Conservation (phyloP, 2,113 vertebrate genomes). For the Actenoides lindsayi region DNA sequence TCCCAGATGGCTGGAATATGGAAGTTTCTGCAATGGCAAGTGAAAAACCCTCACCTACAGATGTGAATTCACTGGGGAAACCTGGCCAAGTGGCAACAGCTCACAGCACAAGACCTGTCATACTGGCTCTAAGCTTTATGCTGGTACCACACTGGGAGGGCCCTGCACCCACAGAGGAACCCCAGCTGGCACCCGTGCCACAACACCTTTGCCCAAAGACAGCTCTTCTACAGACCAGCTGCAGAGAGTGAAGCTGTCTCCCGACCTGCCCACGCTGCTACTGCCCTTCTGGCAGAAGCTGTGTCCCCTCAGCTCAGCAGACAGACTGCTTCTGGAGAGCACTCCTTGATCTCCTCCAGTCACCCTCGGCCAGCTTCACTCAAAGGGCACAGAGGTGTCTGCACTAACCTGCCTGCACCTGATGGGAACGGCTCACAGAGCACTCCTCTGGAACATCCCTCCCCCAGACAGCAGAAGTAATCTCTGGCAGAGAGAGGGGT, state of each 20-base stretch:
- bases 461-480: neutral
- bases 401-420: neutral
- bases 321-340: neutral
- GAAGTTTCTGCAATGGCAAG: neutral
- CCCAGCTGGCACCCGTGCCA: neutral
- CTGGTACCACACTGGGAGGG: neutral
- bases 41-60: neutral
- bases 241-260: neutral
- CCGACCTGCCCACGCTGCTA: neutral
- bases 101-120: neutral
- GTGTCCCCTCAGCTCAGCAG: neutral
- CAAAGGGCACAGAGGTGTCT: neutral
- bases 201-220: rapidly evolving
- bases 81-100: neutral
- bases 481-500: neutral
- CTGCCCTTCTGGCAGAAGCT: neutral
- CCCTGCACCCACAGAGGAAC: neutral
- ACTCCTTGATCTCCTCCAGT: neutral
- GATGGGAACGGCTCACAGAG: neutral
- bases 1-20: neutral
- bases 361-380: neutral
- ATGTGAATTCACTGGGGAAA: neutral
- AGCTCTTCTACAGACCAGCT: neutral
- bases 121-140: neutral
- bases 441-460: neutral